Base-by-base conservation (phyloP, 2,113 vertebrate species). In the Bungarus multicinctus region DNA sequence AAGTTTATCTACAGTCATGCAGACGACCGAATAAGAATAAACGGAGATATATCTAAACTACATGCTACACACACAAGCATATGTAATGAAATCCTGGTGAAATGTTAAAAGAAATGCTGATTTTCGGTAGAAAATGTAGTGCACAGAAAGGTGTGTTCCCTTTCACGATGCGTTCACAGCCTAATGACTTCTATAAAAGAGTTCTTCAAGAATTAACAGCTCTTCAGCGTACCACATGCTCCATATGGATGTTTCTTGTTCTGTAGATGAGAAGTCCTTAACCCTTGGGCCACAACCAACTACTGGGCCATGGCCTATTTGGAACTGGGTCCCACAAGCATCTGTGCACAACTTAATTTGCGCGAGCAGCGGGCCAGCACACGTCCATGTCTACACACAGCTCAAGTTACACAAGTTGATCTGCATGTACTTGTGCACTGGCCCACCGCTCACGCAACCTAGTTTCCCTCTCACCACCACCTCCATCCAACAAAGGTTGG, bases 1-100 rank as follows among this genome's bases (percentile, higher is more conserved):
- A 43, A 89, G 1, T 0, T 85, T 9, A 55, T 43, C 0, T 1
- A 0, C 45, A 92, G 55, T 45, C 45, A 88, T 0, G 34, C 5
- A 50, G 53, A 3, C 55, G 74, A 3, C 22, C 57, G 54, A 30
- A 39, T 3, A 0, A 0, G 12, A 16, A 50, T 81, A 86, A 30
- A 5, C 50, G 34, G 20, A 85, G 94, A 25, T 92, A 34, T 53
- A 34, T 34, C 69, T 34, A 88, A 53, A 92, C 25, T 85, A 3
- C 45, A 87, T 58, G 11, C 34, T 60, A 87, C 22, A 87, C 22
- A 87, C 9, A 18, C 55, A 53, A 53, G 18, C 60, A 34, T 87
- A 34, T n/a, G 34, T 50, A 39, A 52, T 45, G 81, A 52, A n/a
- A 85, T 43, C 69, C 4, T 85, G 69, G 27, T 85, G 50, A 30